Evolutionary conservation across 1,140 invertebrate species (phyloP).

Genomic region (Pygmarrhopalites habei): DNA sequence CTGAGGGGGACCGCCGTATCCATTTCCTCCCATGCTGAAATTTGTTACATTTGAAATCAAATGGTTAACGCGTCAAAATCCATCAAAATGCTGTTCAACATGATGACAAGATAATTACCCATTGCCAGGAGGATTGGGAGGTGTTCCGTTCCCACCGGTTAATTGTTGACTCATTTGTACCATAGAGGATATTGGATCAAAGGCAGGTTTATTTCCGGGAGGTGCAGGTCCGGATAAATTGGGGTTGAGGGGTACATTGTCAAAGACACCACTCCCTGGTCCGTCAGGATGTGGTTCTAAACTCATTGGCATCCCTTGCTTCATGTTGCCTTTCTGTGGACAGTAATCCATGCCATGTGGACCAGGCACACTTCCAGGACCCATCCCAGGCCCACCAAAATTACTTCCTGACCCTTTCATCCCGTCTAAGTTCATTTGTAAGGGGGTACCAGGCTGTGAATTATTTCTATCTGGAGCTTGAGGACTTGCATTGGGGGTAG

Average conservation of each 20-base stretch:
- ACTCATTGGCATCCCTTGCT: slow-evolving; percentile 43
- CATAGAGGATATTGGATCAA: slow-evolving; percentile 86
- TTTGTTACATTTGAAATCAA: too few species aligned
- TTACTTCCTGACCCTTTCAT: slow-evolving; percentile 23
- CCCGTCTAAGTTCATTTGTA: slow-evolving; percentile 36
- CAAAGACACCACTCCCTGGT: slow-evolving; percentile 40
- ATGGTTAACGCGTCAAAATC: too few species aligned
- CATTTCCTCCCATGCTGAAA: slow-evolving; percentile 45
- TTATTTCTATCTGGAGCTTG: slow-evolving; percentile 31
- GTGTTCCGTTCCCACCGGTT: slow-evolving; percentile 63
- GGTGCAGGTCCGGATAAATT: slow-evolving; percentile 55
- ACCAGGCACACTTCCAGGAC: slow-evolving; percentile 9
- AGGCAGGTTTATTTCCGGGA: slow-evolving; percentile 45
- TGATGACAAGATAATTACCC: slow-evolving; percentile 39
- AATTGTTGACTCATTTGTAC: slow-evolving; percentile 90
- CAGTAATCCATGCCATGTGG: too few species aligned
- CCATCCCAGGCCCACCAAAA: slow-evolving; percentile 19
- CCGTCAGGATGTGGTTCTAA: slow-evolving; percentile 44
- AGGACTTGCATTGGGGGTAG: slow-evolving; percentile 39
- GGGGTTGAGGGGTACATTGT: slow-evolving; percentile 76
- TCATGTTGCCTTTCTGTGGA: slow-evolving; percentile 35
- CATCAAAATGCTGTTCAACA: background rate
- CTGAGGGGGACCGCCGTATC: slow-evolving; percentile 48
- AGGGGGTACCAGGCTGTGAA: slow-evolving; percentile 38
- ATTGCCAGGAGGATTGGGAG: slow-evolving; percentile 44